A percentile compares a stretch with the other conserved stretches of the same genome.
Evolutionary conservation across 2,113 vertebrate genomes (phyloP).

Genomic region (Stercorarius parasiticus): DNA sequence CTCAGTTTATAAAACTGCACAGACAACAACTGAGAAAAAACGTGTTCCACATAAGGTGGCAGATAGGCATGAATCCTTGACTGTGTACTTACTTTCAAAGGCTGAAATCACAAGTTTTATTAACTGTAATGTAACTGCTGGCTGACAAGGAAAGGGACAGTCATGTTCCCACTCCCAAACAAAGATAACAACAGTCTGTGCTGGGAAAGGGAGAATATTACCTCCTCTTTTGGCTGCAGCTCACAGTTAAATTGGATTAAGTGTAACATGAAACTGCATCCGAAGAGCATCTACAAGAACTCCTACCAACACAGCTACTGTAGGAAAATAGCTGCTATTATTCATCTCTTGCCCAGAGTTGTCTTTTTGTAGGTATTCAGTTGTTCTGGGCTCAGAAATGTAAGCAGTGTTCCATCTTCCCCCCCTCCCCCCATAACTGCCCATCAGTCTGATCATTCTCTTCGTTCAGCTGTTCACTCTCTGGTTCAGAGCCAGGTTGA

Average conservation of each 20-base stretch:
- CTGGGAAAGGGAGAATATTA: not conserved
- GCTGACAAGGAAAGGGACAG: not conserved
- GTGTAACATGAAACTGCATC: not conserved
- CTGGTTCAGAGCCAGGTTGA: not conserved
- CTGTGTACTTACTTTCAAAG: not conserved
- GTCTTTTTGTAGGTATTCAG: not conserved
- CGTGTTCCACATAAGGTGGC: not conserved
- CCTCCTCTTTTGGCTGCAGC: not conserved
- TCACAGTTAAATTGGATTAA: not conserved
- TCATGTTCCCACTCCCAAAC: not conserved
- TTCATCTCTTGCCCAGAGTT: not conserved
- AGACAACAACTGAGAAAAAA: not conserved
- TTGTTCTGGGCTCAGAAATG: not conserved
- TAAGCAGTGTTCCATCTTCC: not conserved
- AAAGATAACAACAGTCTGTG: not conserved
- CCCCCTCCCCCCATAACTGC: accelerated
- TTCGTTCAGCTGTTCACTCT: not conserved
- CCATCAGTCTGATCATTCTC: not conserved
- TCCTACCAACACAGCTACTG: not conserved
- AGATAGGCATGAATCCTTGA: not conserved
- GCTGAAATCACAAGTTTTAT: not conserved
- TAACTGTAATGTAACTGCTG: not conserved
- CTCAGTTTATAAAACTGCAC: not conserved
- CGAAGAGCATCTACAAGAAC: not conserved
- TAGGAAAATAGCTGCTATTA: not conserved